phyloP scores from a whole-genome alignment of 2,113 vertebrate genomes.

The Psophia crepitans region DNA sequence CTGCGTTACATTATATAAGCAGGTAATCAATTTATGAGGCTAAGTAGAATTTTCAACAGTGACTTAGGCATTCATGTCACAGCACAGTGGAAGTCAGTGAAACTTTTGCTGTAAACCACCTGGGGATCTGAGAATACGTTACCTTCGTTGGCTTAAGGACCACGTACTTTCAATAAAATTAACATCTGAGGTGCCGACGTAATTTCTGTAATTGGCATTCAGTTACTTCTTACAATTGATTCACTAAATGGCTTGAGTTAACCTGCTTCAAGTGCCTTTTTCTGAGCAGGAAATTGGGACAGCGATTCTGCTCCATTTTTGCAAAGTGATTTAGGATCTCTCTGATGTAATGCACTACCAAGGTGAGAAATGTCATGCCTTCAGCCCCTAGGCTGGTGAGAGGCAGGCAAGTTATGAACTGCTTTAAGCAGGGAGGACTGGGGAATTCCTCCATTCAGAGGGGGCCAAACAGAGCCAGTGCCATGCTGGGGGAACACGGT shows the following conservation, averaged over 20 bases:
- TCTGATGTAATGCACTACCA: neutral
- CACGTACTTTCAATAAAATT: neutral
- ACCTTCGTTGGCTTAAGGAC: neutral
- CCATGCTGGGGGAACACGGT: neutral
- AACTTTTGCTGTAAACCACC: neutral
- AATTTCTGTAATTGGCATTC: neutral
- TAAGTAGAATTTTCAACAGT: neutral
- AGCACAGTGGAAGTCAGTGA: neutral
- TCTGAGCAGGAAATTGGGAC: neutral
- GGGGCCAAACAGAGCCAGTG: neutral
- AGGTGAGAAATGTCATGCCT: neutral
- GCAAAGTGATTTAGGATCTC: slow-evolving; percentile 21
- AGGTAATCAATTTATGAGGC: neutral
- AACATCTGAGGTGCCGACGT: neutral
- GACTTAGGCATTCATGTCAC: neutral
- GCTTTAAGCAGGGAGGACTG: neutral
- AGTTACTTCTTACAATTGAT: neutral
- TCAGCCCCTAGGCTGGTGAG: neutral
- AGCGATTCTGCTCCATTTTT: neutral
- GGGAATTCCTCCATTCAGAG: slow-evolving; percentile 18
- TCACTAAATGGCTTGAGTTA: neutral
- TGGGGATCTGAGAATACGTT: neutral
- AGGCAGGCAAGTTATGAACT: neutral
- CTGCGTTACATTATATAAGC: neutral
- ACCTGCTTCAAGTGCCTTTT: neutral